Evolutionary conservation across 2,888 invertebrate genomes (phyloP), one percentile per base, ranked within the genome.

Genomic region (Tribolium freemani): DNA sequence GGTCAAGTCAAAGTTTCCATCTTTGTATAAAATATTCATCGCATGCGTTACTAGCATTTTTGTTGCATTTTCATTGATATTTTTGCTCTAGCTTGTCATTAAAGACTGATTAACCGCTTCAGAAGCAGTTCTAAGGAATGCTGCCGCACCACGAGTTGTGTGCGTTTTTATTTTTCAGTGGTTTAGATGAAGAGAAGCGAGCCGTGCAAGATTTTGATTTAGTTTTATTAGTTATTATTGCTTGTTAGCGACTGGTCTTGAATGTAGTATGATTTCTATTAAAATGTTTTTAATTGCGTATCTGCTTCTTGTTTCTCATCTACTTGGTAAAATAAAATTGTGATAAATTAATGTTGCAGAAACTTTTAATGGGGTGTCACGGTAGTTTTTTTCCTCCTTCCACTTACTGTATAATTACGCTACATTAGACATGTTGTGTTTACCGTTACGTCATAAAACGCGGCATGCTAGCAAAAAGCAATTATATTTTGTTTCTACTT

Each of bases 271-370:
- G 45, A 63, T 71, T 67, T 67, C 67, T 66, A 67, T 67, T 71
- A 66, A 71, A 71, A 67, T 60, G 51, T 31, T 26, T 69, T 71
- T 71, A 71, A 71, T 71, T 71, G 60, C 71, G 20, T 26, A 50
- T 13, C 54, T 26, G 9, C 51, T 72, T 67, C 57, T 45, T 68
- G 63, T 71, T 74, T 67, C 60, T 11, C 71, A 48, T 71, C 73
- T 70, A 54, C 74, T 74, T 48, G 46, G 70, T 44, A 57, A 44
- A 45, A 31, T 61, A 63, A 74, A 72, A 73, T 69, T 67, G 71
- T 68, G 70, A 74, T 73, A 74, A 71, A 73, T 77, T 76, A 77
- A 76, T 75, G 75, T 77, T 73, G 74, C 77, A 77, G 71, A 76
- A 77, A 76, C 60, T 75, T 78, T 78, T 78, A 78, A 78, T 78